Percentiles rank a stretch among this genome's conserved stretches.
Evolutionary conservation across 2,888 invertebrate species (phyloP).

Genomic region (Vannuccia rotundouncinata): DNA sequence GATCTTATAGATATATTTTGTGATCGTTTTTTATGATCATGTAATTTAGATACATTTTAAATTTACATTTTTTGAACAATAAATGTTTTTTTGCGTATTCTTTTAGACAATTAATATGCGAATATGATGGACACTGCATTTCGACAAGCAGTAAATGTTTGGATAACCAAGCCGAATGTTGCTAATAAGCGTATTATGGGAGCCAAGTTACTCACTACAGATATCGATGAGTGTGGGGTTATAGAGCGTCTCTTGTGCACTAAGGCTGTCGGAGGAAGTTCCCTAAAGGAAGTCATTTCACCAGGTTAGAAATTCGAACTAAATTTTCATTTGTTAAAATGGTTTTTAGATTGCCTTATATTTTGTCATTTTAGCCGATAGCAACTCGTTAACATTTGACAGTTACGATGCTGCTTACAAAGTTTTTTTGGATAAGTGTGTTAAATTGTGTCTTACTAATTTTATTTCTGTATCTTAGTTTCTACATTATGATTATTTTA

Average conservation of each 20-base stretch:
- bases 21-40: no score
- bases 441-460: no score
- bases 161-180: constrained; percentile 33
- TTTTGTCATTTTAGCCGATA: background rate
- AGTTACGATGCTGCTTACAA: background rate
- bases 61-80: no score
- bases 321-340: no score
- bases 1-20: no score
- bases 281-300: background rate
- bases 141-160: constrained; percentile 18
- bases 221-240: background rate
- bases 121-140: no score
- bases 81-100: no score
- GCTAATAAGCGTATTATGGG: constrained; percentile 20
- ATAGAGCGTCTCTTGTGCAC: background rate
- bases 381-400: background rate
- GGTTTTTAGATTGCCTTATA: background rate
- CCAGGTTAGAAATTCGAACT: background rate
- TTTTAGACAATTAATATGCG: no score
- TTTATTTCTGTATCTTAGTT: no score
- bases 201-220: constrained; percentile 17
- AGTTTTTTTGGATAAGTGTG: background rate
- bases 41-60: no score
- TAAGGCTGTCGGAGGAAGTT: background rate
- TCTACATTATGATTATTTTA: background rate